phyloP scores from a whole-genome alignment of 2,888 invertebrate species.

The Drosophila subquinaria region DNA sequence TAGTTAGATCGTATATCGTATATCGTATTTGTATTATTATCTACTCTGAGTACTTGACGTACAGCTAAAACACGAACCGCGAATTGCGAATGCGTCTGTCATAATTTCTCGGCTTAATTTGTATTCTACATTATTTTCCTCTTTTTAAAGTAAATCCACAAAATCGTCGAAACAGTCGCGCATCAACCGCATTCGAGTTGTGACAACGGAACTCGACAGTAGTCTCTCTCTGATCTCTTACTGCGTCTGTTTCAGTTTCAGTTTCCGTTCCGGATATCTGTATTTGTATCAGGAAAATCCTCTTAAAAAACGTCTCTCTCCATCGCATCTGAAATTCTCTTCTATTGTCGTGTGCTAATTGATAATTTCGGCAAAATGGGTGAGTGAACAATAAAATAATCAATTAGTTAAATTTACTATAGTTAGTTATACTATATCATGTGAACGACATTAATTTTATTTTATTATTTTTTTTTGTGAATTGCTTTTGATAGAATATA shows the following conservation, averaged over 20 bases:
- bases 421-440: constrained; percentile 13
- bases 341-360: constrained; percentile 34
- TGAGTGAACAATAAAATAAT: constrained; percentile 53
- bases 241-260: constrained; percentile 6
- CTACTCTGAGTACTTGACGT: constrained; percentile 42
- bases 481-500: constrained; percentile 32
- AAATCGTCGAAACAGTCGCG: constrained; percentile 54
- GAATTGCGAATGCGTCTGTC: constrained; percentile 51
- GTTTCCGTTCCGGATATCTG: not conserved
- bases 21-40: constrained; percentile 49
- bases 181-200: constrained; percentile 49
- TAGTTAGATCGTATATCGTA: constrained; percentile 8
- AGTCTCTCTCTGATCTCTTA: constrained; percentile 27
- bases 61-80: constrained; percentile 38
- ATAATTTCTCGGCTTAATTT: constrained; percentile 61
- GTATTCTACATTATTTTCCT: constrained; percentile 8
- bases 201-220: constrained; percentile 46
- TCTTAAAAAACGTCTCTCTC: not conserved
- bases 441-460: constrained; percentile 3
- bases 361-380: constrained; percentile 61
- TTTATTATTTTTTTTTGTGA: constrained; percentile 3
- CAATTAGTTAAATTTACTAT: not conserved
- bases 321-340: not conserved
- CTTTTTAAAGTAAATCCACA: constrained; percentile 47
- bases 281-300: not conserved